Evolutionary conservation across 2,113 vertebrate species (phyloP).

Genomic region (Monopterus albus): DNA sequence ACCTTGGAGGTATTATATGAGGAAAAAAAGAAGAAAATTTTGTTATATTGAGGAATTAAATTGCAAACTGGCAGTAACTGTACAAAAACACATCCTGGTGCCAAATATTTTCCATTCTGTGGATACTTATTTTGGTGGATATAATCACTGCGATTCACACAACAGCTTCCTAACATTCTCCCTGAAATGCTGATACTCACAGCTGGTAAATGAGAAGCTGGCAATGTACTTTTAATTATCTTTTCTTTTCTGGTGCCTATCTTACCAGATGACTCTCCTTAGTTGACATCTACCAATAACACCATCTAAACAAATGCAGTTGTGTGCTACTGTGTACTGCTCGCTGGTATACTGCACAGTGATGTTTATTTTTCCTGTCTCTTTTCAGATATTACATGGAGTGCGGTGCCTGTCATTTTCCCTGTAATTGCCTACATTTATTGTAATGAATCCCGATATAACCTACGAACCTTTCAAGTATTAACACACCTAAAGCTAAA

Average conservation of each 20-base stretch:
- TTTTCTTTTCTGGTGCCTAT: not conserved
- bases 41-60: slow-evolving; percentile 1
- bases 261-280: not conserved
- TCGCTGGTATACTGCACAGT: too few relatives aligned
- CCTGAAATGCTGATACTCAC: not conserved
- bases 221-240: not conserved
- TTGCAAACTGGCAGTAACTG: slow-evolving; percentile 8
- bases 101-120: too few relatives aligned
- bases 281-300: slow-evolving; percentile 5
- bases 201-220: not conserved
- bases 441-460: slow-evolving; percentile 43
- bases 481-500: slow-evolving; percentile 37
- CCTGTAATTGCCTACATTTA: slow-evolving; percentile 26
- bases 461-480: slow-evolving; percentile 40
- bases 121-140: slow-evolving; percentile 7
- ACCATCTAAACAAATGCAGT: slow-evolving; percentile 11
- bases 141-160: not conserved
- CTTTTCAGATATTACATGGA: not conserved
- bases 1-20: not conserved
- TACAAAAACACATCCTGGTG: too few relatives aligned
- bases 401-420: slow-evolving; percentile 23
- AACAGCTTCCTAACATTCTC: not conserved
- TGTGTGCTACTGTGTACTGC: not conserved
- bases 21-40: not conserved
- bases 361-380: slow-evolving; percentile 13